A percentile compares a stretch with the other conserved stretches of the same genome.
These are phyloP conservation scores for Rhagoletis pomonella DNA, from an alignment of 1,140 invertebrate genomes.

Conservation along the genomic window DNA sequence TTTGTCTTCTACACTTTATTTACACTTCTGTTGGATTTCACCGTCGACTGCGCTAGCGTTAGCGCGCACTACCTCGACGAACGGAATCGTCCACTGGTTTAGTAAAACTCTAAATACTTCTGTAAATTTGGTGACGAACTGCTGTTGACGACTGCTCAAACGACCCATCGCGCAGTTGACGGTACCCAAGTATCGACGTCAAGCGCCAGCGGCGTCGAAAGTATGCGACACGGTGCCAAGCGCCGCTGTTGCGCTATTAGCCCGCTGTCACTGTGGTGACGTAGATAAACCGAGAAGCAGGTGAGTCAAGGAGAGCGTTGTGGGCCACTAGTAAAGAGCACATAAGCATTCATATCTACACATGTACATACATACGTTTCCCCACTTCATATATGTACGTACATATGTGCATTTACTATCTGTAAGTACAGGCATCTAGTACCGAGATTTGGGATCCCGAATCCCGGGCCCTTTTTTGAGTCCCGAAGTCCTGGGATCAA, in stretches of 20 bases:
- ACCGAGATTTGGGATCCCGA: too few species aligned
- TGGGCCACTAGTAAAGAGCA: background rate
- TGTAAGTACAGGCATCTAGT: too few species aligned
- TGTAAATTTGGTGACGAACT: background rate
- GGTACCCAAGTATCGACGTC: background rate
- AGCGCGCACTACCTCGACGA: background rate
- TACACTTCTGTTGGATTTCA: background rate
- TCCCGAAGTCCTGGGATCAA: too few species aligned
- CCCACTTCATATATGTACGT: background rate
- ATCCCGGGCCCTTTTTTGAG: too few species aligned
- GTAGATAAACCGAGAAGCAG: background rate
- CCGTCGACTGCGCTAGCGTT: background rate
- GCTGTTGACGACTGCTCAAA: background rate
- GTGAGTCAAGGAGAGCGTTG: background rate
- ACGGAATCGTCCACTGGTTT: background rate
- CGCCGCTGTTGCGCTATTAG: background rate
- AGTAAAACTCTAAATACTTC: background rate
- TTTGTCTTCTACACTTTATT: background rate
- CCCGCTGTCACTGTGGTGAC: background rate
- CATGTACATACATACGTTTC: background rate
- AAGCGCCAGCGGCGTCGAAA: background rate
- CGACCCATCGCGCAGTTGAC: background rate
- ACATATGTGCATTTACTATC: background rate
- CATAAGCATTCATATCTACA: background rate
- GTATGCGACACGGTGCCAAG: background rate